Percentiles rank a stretch among this genome's conserved stretches.
phyloP scores from a whole-genome alignment of 92 coral and sea anemone genomes.

The Scolanthus callimorphus region DNA sequence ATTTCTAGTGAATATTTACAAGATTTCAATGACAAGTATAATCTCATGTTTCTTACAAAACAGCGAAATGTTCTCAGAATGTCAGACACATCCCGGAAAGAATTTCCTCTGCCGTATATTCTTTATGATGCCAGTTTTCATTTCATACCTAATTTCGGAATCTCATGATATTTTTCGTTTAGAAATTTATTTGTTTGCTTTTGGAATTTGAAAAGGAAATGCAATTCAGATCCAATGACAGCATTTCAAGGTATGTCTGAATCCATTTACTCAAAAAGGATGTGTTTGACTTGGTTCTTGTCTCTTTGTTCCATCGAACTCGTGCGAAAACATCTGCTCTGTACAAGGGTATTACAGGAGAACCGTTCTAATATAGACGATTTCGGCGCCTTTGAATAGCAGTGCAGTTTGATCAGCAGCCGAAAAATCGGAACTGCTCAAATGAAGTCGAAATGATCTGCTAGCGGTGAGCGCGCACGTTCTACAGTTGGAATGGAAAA shows the following conservation, averaged over 20 bases:
- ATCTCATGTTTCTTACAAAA: too few species aligned
- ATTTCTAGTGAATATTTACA: too few species aligned
- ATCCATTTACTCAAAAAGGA: constrained; percentile 13
- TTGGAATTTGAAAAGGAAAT: constrained; percentile 1
- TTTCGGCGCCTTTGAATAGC: background rate
- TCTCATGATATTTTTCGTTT: background rate
- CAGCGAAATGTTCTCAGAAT: too few species aligned
- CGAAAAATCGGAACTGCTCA: too few species aligned
- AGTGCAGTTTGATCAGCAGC: background rate
- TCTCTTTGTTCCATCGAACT: background rate
- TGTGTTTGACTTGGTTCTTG: constrained; percentile 18
- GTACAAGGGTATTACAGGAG: background rate
- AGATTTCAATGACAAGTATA: too few species aligned
- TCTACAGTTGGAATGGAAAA: background rate
- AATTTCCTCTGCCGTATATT: too few species aligned
- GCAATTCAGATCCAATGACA: background rate
- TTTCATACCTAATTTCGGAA: too few species aligned
- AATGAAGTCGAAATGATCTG: too few species aligned
- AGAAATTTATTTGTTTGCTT: background rate
- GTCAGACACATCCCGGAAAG: too few species aligned
- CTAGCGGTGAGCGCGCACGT: background rate
- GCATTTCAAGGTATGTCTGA: constrained; percentile 5
- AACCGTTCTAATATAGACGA: too few species aligned
- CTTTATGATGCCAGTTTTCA: too few species aligned
- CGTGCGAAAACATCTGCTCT: background rate